These are phyloP conservation scores for Athalia circularis DNA, from an alignment of 2,888 invertebrate genomes.

Conservation along the genomic window DNA sequence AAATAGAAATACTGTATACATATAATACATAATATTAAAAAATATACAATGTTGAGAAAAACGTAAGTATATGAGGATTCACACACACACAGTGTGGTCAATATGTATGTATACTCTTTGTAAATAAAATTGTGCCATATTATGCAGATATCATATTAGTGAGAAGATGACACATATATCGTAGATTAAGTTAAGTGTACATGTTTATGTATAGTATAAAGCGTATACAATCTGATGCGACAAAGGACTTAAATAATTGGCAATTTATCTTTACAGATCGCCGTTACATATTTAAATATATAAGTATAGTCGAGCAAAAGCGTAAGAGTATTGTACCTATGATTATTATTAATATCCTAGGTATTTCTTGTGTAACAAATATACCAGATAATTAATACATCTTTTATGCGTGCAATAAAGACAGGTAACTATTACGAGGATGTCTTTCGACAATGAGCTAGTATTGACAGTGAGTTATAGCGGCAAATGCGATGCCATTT, in stretches of 20 bases:
- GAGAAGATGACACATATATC: neutral
- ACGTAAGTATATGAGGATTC: neutral
- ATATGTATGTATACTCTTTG: slow-evolving; percentile 23
- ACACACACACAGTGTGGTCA: neutral
- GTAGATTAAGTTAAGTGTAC: neutral
- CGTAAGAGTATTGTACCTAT: slow-evolving; percentile 2
- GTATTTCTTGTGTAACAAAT: slow-evolving; percentile 1
- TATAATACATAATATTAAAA: slow-evolving; percentile 11
- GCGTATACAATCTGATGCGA: slow-evolving; percentile 34
- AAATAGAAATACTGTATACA: neutral
- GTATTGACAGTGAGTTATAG: neutral
- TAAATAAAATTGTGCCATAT: slow-evolving; percentile 18
- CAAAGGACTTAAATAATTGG: slow-evolving; percentile 22
- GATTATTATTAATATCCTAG: neutral
- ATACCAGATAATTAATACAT: neutral
- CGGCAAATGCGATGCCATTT: neutral
- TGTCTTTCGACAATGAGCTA: neutral
- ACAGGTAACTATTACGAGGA: neutral
- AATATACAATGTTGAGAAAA: slow-evolving; percentile 13
- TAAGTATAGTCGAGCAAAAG: slow-evolving; percentile 9
- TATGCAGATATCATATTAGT: neutral
- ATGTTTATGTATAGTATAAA: slow-evolving; percentile 3
- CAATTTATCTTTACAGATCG: neutral
- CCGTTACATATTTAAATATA: neutral
- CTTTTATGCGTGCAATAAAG: slow-evolving; percentile 1